phyloP scores from a whole-genome alignment of 2,797 vertebrate species.

The Lithobates pipiens region DNA sequence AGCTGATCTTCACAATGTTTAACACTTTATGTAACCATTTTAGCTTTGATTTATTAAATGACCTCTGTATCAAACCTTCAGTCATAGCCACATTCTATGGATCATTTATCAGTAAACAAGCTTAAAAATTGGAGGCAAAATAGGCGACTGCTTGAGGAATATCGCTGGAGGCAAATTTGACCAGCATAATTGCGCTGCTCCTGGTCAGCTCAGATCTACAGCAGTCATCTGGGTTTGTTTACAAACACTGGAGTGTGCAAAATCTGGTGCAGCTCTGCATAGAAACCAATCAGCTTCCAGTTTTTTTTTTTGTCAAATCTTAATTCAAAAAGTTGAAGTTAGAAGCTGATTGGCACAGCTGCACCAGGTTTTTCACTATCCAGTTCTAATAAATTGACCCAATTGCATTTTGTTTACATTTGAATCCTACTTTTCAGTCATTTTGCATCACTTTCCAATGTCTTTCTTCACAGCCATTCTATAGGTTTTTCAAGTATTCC shows the following conservation, averaged over 20 bases:
- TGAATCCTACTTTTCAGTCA: neutral
- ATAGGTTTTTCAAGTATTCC: neutral
- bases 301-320: no score
- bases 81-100: neutral
- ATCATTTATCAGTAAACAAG: neutral
- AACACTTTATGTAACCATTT: conserved; percentile 31
- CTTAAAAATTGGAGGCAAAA: neutral
- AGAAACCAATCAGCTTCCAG: no score
- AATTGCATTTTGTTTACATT: neutral
- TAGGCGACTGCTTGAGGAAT: neutral
- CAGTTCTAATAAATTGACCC: no score
- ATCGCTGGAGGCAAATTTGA: neutral
- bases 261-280: no score
- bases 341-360: no score
- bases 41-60: neutral
- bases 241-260: no score
- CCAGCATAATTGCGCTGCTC: neutral
- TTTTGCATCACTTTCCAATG: conserved; percentile 12
- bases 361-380: no score
- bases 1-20: neutral
- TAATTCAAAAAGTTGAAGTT: no score
- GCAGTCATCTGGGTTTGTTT: neutral
- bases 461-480: neutral
- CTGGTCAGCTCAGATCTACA: neutral
- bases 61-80: neutral